Base-by-base conservation (phyloP, 2,888 invertebrate species). In the Petrolisthes manimaculis region DNA sequence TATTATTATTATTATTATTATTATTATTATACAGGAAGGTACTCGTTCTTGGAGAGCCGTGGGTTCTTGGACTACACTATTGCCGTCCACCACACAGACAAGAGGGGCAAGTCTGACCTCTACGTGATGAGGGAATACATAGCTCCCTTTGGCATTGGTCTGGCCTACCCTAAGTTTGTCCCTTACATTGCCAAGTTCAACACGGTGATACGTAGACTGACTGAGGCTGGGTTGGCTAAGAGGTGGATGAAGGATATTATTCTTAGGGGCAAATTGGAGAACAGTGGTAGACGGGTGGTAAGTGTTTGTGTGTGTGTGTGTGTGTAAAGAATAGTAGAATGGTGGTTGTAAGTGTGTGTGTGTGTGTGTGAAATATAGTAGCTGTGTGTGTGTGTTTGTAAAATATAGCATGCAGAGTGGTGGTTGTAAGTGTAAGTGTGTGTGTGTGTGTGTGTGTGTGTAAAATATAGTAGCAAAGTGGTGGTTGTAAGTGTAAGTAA, bases 111-210 rank as follows among this genome's bases (percentile, higher is more conserved):
- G 12, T 24, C 79, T 1, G 69, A 79, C 18, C 74, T 89, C 4
- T 86, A 89, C 67, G 86, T 78, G 53, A 89, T 89, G 89, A 86
- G 61, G 80, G 86, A 89, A 24, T 89, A 86, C 83, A 83, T 89
- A 18, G 89, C 89, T 18, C 89, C 86, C 80, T 89, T 86, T 67
- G 89, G 89, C 67, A 86, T 89, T 53, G 89, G 86, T 12, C 81
- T 86, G 54, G 89, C 89, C 21, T 89, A 83, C 74, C 89, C 89
- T 2, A 89, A 89, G 75, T 89, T 86, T 80, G 89, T 86, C 2
- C 89, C 89, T n/a, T 79, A 86, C 86, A 56, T 89, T 14, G 80
- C 74, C 80, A 89, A 86, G 61, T 89, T 89, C 75, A 84, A 89
- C 75, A 4, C 14, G 21, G 54, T 89, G 69, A 89, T 89, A 18